Base-by-base conservation (phyloP, 2,888 invertebrate genomes). In the Osmoderma eremita region DNA sequence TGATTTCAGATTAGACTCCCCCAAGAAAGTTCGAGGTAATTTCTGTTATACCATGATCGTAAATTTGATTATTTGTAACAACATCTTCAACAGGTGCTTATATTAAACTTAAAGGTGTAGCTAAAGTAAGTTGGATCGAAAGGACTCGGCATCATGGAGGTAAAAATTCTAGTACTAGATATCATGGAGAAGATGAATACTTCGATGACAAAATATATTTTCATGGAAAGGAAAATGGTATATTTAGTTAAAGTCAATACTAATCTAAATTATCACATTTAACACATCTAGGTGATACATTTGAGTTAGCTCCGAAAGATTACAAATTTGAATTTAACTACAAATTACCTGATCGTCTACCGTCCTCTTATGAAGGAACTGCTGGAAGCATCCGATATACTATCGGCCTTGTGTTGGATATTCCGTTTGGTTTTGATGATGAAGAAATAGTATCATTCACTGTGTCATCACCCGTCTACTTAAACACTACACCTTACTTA, bases 201-300 rank as follows among this genome's bases (percentile, higher is more conserved):
- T 56, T 41, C 10, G 20, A 42, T 20, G 15, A 41, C 3, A 41
- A 15, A 20, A 56, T 56, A 56, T 56, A 56, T 56, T 41, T 56
- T 6, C 2, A 17, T 15, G 56, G 56, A 2, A 2, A 22, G 2
- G 18, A 38, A 2, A 38, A n/a, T 6, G 56, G 56, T 56, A 56
- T 53, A 22, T 24, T 3, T 12, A 24, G 12, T 1, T 50, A 17
- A 38, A 8, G 8, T 15, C 1, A 8, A 8, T 13, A 13, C 15
- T 24, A 24, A 13, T 30, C 5, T 15, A 51, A 30, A 30, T 24
- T 49, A 5, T 3, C 30, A 30, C 12, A 22, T 5, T 49, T 50
- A n/a, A 50, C 2, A 4, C 12, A 48, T 50, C 1, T 38, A 56
- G 56, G 56, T 4, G 22, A 41, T 5, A 22, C 18, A 22, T 56